Evolutionary conservation across 2,113 vertebrate genomes (phyloP).

Genomic region (Tamias sibiricus): DNA sequence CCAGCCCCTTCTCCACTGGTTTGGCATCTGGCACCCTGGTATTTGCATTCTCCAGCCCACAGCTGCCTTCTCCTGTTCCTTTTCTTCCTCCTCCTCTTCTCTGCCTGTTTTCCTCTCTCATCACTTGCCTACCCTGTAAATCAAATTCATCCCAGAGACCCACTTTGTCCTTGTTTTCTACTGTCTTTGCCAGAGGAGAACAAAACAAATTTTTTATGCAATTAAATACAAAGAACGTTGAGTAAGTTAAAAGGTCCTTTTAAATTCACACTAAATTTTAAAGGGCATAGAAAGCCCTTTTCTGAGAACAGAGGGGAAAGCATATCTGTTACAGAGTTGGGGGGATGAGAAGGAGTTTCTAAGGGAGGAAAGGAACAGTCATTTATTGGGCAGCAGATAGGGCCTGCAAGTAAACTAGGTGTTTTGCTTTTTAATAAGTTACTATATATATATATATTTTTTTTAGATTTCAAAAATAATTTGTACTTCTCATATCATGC

Average conservation of each 20-base stretch:
- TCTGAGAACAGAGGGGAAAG: background rate
- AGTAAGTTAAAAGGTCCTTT: slow-evolving; percentile 11
- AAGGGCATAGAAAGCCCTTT: background rate
- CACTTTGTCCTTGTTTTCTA: background rate
- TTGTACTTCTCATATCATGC: background rate
- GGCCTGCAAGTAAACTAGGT: background rate
- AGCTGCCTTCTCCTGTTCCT: background rate
- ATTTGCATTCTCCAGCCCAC: background rate
- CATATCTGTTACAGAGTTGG: background rate
- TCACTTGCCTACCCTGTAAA: background rate
- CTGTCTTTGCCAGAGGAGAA: background rate
- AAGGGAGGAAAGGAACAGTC: background rate
- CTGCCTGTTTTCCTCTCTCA: background rate
- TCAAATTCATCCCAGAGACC: background rate
- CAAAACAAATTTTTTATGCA: background rate
- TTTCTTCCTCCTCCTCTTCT: background rate
- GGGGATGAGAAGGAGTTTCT: background rate
- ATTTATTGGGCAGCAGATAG: background rate
- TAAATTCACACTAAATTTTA: slow-evolving; percentile 13
- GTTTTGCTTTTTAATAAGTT: slow-evolving; percentile 11
- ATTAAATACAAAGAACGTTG: background rate
- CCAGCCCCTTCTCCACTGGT: background rate
- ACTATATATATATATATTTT: background rate
- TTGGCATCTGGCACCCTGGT: background rate
- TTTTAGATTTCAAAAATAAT: slow-evolving; percentile 19